These are phyloP conservation scores for Melipona quadrifasciata DNA, from an alignment of 1,140 invertebrate species.

Conservation along the genomic window DNA sequence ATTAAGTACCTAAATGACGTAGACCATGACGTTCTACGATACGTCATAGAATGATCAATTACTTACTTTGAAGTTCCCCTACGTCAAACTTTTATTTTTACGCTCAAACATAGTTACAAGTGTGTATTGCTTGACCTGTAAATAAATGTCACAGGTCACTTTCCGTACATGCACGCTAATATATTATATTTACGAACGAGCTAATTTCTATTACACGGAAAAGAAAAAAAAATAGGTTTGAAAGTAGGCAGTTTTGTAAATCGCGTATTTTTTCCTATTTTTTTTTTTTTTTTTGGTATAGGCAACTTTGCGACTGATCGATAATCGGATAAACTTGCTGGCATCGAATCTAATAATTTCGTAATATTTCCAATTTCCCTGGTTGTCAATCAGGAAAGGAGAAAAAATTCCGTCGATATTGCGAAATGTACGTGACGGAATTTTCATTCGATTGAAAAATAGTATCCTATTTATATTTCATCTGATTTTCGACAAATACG, in stretches of 20 bases:
- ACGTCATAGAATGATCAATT: constrained; percentile 46
- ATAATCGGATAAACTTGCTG: neutral
- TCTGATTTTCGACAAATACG: too few species aligned
- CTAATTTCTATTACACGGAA: neutral
- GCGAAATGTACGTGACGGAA: neutral
- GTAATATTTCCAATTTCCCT: neutral
- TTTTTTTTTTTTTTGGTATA: neutral
- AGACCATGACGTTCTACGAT: constrained; percentile 1
- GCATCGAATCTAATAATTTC: neutral
- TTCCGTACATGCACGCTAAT: neutral
- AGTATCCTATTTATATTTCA: too few species aligned
- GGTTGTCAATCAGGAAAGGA: neutral
- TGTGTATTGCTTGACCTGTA: constrained; percentile 48
- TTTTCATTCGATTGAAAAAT: neutral
- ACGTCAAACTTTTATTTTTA: constrained; percentile 59
- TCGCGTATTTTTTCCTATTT: neutral
- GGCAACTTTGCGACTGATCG: neutral
- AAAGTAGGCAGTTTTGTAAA: neutral
- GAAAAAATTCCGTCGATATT: neutral
- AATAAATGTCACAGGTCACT: constrained; percentile 58
- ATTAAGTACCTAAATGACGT: constrained; percentile 23
- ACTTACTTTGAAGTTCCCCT: constrained; percentile 31
- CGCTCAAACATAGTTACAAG: constrained; percentile 27
- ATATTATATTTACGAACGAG: neutral
- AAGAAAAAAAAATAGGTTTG: neutral